Evolutionary conservation across 2,113 vertebrate genomes (phyloP).

Genomic region (zebrafish (Danio rerio)): GRCz12tu NC_133176.1:5485501-5486000

Average conservation of each 20-base stretch:
- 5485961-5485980: not conserved
- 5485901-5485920: not conserved
- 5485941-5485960: not conserved
- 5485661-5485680: constrained; percentile 36
- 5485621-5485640: constrained; percentile 15
- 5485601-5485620: constrained; percentile 9
- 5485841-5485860: constrained; percentile 25
- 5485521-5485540: constrained; percentile 8
- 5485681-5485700: constrained; percentile 31
- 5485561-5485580: not conserved
- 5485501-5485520: not conserved
- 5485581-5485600: constrained; percentile 37
- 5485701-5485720: constrained; percentile 3
- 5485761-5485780: not conserved
- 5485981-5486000: not conserved
- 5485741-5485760: constrained; percentile 21
- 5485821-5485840: constrained; percentile 21
- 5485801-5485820: constrained; percentile 15
- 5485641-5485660: constrained; percentile 13
- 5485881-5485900: not conserved
- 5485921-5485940: constrained; percentile 3
- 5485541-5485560: constrained; percentile 13
- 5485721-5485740: constrained; percentile 24
- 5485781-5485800: constrained; percentile 9
- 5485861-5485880: not conserved